Percentiles rank a stretch among this genome's conserved stretches.
Conservation (phyloP, 2,888 invertebrate species). For the Morinoia aosen region DNA sequence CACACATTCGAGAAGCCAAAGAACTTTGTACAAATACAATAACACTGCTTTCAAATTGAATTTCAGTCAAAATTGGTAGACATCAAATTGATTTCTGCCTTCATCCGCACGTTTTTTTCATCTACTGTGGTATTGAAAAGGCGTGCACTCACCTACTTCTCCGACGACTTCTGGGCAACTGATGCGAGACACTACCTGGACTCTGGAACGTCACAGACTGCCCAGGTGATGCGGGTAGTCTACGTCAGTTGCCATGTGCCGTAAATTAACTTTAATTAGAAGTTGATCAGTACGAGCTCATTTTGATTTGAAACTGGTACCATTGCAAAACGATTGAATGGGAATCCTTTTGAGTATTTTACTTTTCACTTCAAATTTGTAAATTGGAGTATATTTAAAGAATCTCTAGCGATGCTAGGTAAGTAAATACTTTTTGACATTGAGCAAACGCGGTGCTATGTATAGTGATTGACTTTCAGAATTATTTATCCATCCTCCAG, state of each 20-base stretch:
- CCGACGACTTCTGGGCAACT: not conserved
- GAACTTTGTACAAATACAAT: not conserved
- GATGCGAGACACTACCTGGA: not conserved
- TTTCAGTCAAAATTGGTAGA: not conserved
- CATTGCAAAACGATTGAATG: not conserved
- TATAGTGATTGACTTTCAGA: not conserved
- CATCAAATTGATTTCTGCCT: not conserved
- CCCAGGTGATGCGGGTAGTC: not conserved
- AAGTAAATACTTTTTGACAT: not conserved
- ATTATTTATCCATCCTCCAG: not conserved
- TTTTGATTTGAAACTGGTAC: not conserved
- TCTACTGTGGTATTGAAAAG: not conserved
- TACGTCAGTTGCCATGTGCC: not conserved
- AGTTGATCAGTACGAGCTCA: not conserved
- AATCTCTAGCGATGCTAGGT: not conserved
- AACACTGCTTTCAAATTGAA: not conserved
- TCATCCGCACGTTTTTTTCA: not conserved
- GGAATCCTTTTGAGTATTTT: not conserved
- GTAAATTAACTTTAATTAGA: not conserved
- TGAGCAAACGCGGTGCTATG: not conserved
- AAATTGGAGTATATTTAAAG: not conserved
- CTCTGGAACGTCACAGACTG: not conserved
- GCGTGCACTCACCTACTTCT: not conserved
- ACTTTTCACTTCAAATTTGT: not conserved
- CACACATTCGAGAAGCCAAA: not conserved